phyloP scores from a whole-genome alignment of 2,113 vertebrate genomes.

The Callipepla squamata region DNA sequence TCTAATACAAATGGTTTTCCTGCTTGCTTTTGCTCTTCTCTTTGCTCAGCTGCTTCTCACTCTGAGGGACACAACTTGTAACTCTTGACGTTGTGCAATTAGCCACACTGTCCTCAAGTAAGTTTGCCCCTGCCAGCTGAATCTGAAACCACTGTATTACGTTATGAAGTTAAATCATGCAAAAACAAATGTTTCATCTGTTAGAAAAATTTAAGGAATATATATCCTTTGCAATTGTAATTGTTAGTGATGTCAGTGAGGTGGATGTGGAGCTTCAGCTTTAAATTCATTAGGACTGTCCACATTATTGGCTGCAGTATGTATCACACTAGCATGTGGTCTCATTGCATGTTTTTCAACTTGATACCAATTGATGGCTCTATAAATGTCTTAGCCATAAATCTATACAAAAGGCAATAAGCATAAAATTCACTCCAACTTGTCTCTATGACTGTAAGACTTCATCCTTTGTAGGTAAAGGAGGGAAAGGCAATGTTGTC shows the following conservation, averaged over 20 bases:
- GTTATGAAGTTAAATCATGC: not conserved
- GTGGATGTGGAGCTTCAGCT: not conserved
- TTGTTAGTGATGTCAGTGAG: not conserved
- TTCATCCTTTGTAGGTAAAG: not conserved
- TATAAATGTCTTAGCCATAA: not conserved
- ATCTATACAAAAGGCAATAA: not conserved
- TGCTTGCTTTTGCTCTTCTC: not conserved
- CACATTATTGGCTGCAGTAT: not conserved
- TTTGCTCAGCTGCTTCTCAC: not conserved
- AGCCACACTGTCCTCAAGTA: not conserved
- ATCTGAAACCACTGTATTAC: not conserved
- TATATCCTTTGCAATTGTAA: fast-evolving
- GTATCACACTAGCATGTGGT: not conserved
- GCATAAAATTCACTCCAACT: not conserved
- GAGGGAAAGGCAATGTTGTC: not conserved
- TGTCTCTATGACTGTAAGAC: not conserved
- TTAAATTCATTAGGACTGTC: not conserved
- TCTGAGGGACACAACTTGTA: not conserved
- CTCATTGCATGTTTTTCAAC: not conserved
- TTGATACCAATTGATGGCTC: not conserved
- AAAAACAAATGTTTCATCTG: not conserved
- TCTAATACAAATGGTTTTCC: not conserved
- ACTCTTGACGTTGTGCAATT: not conserved
- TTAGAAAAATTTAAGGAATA: not conserved
- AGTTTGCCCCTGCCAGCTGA: not conserved